phyloP scores from a whole-genome alignment of 2,113 vertebrate genomes.

The Sprattus sprattus region DNA sequence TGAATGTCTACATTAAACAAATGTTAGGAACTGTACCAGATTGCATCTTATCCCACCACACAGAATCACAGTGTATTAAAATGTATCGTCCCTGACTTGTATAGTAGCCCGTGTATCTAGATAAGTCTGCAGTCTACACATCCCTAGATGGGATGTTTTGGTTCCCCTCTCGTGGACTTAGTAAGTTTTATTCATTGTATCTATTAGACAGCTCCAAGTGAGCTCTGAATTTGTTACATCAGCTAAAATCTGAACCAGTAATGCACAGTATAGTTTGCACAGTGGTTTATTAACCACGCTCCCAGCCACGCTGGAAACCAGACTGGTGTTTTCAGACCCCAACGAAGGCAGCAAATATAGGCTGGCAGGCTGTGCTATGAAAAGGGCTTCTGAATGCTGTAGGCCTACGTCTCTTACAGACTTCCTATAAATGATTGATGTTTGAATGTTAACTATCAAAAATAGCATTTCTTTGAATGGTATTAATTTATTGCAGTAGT shows the following conservation, averaged over 20 bases:
- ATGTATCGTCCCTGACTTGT: too few species aligned
- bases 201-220: not conserved
- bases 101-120: too few species aligned
- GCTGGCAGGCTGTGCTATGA: not conserved
- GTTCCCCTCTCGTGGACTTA: not conserved
- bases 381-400: not conserved
- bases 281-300: not conserved
- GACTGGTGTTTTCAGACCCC: not conserved
- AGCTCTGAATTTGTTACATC: not conserved
- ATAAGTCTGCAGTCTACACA: too few species aligned
- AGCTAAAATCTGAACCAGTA: not conserved
- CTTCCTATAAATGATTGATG: not conserved
- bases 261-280: not conserved
- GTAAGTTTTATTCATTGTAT: not conserved
- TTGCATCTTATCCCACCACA: too few species aligned
- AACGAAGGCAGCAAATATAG: not conserved
- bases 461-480: not conserved
- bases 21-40: too few species aligned
- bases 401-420: not conserved
- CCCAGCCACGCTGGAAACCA: not conserved
- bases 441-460: not conserved
- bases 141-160: too few species aligned
- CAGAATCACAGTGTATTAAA: too few species aligned
- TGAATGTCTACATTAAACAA: too few species aligned
- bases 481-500: not conserved